A percentile compares a stretch with the other conserved stretches of the same genome.
phyloP scores from a whole-genome alignment of 2,797 vertebrate species.

The Numenius phaeopus region DNA sequence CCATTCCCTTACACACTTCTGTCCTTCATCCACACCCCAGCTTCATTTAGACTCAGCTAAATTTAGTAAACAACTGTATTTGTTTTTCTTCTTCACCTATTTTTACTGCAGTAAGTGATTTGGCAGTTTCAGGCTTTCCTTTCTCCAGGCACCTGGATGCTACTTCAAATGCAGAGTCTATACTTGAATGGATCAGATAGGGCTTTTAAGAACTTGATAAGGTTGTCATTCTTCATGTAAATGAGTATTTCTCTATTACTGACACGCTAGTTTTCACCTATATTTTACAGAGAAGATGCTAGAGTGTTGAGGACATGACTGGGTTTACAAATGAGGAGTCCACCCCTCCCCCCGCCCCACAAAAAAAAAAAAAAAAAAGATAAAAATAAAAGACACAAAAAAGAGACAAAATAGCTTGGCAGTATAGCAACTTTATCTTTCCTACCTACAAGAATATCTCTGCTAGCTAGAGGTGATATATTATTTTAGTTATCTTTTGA shows the following conservation, averaged over 20 bases:
- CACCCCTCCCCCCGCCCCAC: too few species aligned
- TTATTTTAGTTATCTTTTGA: constrained; percentile 42
- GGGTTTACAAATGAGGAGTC: neutral
- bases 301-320: neutral
- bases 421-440: neutral
- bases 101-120: constrained; percentile 8
- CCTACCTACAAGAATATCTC: neutral
- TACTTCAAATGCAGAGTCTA: neutral
- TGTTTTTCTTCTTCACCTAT: constrained; percentile 22
- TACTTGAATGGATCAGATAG: neutral
- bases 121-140: neutral
- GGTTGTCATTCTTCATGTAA: constrained; percentile 32
- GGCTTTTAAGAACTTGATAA: neutral
- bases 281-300: neutral
- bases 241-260: constrained; percentile 6
- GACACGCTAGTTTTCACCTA: neutral
- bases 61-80: neutral
- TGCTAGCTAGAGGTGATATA: neutral
- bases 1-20: neutral
- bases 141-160: neutral
- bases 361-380: neutral
- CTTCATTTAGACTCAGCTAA: neutral
- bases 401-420: neutral
- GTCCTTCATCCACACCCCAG: neutral
- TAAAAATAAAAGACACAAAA: neutral